phyloP scores from a whole-genome alignment of 2,113 vertebrate genomes.

The Gadus macrocephalus region DNA sequence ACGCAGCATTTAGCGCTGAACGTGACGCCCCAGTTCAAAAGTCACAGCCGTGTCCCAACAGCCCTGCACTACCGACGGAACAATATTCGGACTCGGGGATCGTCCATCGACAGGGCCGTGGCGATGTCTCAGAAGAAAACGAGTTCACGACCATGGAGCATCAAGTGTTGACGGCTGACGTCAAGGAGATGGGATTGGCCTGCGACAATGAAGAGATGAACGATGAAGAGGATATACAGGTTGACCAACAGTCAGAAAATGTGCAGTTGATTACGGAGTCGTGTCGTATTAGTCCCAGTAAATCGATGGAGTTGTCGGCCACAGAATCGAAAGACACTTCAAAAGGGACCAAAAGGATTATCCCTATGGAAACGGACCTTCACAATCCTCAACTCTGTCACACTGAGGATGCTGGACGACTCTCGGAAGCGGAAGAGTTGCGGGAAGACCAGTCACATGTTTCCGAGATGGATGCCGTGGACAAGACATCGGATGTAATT shows the following conservation, averaged over 20 bases:
- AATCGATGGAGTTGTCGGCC: background rate
- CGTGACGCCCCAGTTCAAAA: background rate
- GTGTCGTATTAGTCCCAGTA: background rate
- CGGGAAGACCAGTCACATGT: background rate
- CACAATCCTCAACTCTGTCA: background rate
- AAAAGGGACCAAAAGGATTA: background rate
- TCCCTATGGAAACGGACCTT: background rate
- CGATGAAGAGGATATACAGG: conserved; percentile 9
- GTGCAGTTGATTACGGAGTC: background rate
- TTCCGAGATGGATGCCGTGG: conserved; percentile 26
- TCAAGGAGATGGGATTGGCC: background rate
- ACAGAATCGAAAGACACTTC: background rate
- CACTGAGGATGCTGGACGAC: conserved; percentile 2
- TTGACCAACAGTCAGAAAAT: conserved; percentile 10
- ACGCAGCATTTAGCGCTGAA: background rate
- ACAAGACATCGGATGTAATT: background rate
- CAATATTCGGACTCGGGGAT: background rate
- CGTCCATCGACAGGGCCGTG: background rate
- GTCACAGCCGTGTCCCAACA: background rate
- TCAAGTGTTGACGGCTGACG: too few species aligned
- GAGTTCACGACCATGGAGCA: background rate
- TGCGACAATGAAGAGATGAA: background rate
- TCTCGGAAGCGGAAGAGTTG: conserved; percentile 4
- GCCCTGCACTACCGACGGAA: background rate
- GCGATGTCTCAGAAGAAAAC: background rate